Base-by-base conservation (phyloP, 2,113 vertebrate genomes). In the Erpornis zantholeuca region DNA sequence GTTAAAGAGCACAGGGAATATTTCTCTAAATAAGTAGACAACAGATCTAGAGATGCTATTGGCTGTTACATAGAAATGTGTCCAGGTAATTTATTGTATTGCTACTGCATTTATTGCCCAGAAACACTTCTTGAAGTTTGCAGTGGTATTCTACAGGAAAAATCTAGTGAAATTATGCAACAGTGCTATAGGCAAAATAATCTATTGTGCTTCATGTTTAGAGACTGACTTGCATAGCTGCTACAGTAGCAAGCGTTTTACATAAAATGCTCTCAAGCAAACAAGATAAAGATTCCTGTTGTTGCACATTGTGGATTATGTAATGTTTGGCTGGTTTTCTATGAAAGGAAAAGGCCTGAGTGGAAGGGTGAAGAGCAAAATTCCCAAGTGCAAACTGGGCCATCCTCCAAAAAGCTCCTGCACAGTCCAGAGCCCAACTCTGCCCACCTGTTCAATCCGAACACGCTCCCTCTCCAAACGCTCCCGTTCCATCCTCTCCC, bases 401-500 rank as follows among this genome's bases (percentile, higher is more conserved):
- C 65, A 31, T 29, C 8, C 11, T 85, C 36, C 66, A 23, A 45
- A 45, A 23, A 8, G 7, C 14, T 52, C 24, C 1, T 5, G 11
- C 44, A 7, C 10, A 29, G n/a, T 6, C 15, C 70, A 40, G 64
- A 75, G 13, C 9, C 42, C 4, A 63, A 2, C 33, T 15, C 9
- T 14, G 25, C 90, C 71, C 89, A 99, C 99, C 99, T 99, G 99
- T 81, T 99, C 99, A 49, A 99, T 99, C 29, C 99, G 99, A 82
- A 99, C 98, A 56, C 99, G 98, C 84, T 99, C 99, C 59, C 99
- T 98, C 97, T 99, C 99, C 83, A 99, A 97, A 81, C 99, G 98
- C 96, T 99, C 99, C 47, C 99, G 98, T 96, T 99, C 99, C 98
- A 99, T 98, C 70, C 99, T 98, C 96, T 99, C 99, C 56, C 99